Evolutionary conservation across 2,888 invertebrate species (phyloP).

Genomic region (Himalopsyche japonica): DNA sequence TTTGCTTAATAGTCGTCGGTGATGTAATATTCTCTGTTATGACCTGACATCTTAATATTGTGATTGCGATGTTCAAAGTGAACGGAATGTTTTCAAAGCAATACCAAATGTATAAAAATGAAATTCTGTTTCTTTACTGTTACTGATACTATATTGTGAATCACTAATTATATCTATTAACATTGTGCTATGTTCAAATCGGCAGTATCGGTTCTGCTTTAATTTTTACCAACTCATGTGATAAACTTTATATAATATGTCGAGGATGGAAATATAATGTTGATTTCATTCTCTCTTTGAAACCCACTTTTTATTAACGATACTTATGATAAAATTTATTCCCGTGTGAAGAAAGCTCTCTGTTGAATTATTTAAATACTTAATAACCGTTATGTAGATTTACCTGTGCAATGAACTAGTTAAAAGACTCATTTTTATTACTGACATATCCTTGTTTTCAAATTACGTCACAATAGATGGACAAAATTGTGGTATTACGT

Average conservation of each 20-base stretch:
- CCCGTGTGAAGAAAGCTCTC: background rate
- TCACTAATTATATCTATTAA: background rate
- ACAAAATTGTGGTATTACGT: background rate
- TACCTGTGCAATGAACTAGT: background rate
- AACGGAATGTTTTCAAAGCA: background rate
- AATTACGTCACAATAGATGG: background rate
- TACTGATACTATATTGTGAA: background rate
- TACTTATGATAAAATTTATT: background rate
- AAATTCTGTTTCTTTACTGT: background rate
- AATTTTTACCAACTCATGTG: background rate
- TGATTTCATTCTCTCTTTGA: background rate
- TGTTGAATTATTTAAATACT: background rate
- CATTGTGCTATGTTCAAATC: background rate
- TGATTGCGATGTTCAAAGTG: background rate
- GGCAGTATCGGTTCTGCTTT: background rate
- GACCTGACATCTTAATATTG: background rate
- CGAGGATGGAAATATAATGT: background rate
- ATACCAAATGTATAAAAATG: background rate
- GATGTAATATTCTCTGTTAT: background rate
- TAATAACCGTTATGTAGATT: background rate
- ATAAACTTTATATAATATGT: background rate
- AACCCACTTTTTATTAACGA: background rate
- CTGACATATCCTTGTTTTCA: background rate
- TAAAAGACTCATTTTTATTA: background rate
- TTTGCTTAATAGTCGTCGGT: background rate